Base-by-base conservation (phyloP, 2,888 invertebrate species). In the Caenorhabditis zanzibari region DNA sequence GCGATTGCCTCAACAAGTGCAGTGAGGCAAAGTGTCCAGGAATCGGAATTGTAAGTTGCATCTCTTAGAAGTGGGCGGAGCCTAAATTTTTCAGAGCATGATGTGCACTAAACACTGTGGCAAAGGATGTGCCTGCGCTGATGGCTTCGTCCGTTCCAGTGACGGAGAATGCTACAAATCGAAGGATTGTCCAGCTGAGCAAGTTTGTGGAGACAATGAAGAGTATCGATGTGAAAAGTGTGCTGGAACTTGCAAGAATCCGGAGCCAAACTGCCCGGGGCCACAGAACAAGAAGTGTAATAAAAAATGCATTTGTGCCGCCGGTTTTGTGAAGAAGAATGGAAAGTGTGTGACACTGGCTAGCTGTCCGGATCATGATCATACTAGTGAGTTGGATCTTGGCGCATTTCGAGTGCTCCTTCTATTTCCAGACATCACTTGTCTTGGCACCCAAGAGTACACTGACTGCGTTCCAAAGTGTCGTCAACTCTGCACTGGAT, bases 381-480 rank as follows among this genome's bases (percentile, higher is more conserved):
- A 74, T 44, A 19, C 19, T 24, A 66, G 80, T 80, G 19, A 56
- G 74, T 56, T 0, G 3, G 4, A 7, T 7, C 32, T 32, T 32
- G 32, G 7, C 32, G 32, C 32, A 32, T 32, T 7, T 32, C 32
- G 4, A 6, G 32, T 32, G 32, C 32, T 32, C 32, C 7, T 32
- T 32, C 32, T 7, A 10, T 49, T 52, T 58, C 58, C 75, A 77
- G 72, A 82, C 32, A 72, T 73, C 22, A 82, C 82, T 0, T 82
- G 82, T 35, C 26, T 54, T 1, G 82, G 71, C 0, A 79, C 77
- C 16, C 66, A 82, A 47, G 61, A 59, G 0, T 82, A 63, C 61
- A 79, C 79, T 0, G 77, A 77, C 32, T 82, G 82, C 44, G 14
- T 82, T 16, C 82, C 82, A 49, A 59, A 47, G 19, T 82, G 82